Conservation (phyloP, 2,113 vertebrate species). For the Conger conger region DNA sequence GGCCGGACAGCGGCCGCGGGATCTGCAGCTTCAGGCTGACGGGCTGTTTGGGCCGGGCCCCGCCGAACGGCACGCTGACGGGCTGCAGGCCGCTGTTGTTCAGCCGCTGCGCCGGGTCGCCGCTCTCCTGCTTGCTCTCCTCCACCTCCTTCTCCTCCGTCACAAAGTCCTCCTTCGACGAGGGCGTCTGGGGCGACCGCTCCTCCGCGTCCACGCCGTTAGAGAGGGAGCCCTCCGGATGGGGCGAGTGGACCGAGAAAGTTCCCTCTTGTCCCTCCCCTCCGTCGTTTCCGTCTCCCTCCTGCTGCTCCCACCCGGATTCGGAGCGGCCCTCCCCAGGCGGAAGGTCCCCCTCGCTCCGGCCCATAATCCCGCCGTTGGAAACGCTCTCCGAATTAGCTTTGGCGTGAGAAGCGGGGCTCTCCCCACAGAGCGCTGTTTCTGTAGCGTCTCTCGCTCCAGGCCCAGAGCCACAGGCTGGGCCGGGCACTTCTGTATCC, state of each 20-base stretch:
- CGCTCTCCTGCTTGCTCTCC: slow-evolving; percentile 92
- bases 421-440: background rate
- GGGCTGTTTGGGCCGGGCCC: slow-evolving; percentile 94
- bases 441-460: background rate
- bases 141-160: slow-evolving; percentile 98
- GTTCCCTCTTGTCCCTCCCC: background rate
- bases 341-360: background rate
- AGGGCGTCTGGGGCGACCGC: slow-evolving; percentile 67
- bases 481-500: slow-evolving; percentile 15
- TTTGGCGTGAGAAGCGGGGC: background rate
- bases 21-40: slow-evolving; percentile 93
- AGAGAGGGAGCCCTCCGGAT: slow-evolving; percentile 28
- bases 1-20: slow-evolving; percentile 83
- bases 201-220: slow-evolving; percentile 63
- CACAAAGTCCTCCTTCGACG: slow-evolving; percentile 96
- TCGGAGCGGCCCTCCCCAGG: too few relatives aligned
- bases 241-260: background rate
- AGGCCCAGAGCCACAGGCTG: background rate
- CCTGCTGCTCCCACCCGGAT: background rate
- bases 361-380: background rate
- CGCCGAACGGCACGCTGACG: slow-evolving; percentile 89
- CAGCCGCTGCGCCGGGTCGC: slow-evolving; percentile 62
- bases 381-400: background rate
- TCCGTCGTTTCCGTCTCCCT: background rate
- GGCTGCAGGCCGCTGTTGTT: slow-evolving; percentile 72